phyloP scores from a whole-genome alignment of 2,888 invertebrate genomes.

The Petrolisthes manimaculis region DNA sequence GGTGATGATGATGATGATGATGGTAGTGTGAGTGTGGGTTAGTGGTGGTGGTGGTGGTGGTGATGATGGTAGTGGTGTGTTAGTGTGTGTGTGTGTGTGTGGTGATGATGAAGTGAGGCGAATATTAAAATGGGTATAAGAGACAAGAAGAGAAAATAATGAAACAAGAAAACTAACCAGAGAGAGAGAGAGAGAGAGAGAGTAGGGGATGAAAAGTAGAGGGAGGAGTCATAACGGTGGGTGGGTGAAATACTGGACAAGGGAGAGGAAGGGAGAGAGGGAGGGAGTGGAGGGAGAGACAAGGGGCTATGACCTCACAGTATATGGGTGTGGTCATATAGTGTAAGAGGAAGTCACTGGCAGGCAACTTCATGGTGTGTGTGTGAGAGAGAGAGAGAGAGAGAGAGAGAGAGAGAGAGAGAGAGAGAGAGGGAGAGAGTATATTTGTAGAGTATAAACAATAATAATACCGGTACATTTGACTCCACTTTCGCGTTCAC shows the following conservation, averaged over 20 bases:
- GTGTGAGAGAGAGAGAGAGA: constrained; percentile 11
- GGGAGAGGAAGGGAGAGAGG: neutral
- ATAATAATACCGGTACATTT: too few relatives aligned
- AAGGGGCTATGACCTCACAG: neutral
- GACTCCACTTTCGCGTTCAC: too few relatives aligned
- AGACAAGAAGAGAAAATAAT: neutral
- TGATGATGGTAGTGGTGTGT: too few relatives aligned
- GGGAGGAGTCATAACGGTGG: neutral
- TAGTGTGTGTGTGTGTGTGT: neutral
- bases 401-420: constrained; percentile 9
- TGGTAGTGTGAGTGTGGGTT: too few relatives aligned
- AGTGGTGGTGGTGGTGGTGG: too few relatives aligned
- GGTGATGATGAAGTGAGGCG: neutral
- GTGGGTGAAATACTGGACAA: too few relatives aligned
- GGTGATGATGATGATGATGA: too few relatives aligned
- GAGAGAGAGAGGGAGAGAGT: neutral
- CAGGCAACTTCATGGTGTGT: neutral
- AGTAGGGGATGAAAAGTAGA: neutral
- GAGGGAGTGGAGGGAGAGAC: neutral
- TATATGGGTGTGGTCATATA: neutral
- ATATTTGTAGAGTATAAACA: too few relatives aligned
- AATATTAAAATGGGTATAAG: too few relatives aligned
- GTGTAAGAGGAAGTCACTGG: neutral
- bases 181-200: neutral
- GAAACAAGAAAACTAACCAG: neutral